Base-by-base conservation (phyloP, 2,888 invertebrate species). In the Spodoptera picta region DNA sequence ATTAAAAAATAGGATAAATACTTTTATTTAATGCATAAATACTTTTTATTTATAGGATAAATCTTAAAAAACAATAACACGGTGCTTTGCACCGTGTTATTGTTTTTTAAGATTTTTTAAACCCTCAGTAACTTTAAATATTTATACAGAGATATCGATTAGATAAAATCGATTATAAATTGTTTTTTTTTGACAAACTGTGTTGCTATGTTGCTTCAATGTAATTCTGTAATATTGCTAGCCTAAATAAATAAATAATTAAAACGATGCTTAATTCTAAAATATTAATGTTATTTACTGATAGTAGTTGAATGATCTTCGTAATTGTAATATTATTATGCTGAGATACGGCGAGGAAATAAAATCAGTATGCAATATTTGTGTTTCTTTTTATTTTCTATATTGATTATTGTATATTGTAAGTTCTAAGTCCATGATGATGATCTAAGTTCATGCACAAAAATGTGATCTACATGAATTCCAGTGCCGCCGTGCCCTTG, bases 211-310 rank as follows among this genome's bases (percentile, higher is more conserved):
- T 88, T 80, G 90, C 87, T 87, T 89, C 77, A 78, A 81, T 86
- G 87, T 87, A 87, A 85, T 86, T 87, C 84, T 87, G 89, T 90
- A 91, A 87, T 87, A 84, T 90, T 89, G 89, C 91, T 92, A 92
- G 91, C 86, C 76, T 91, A 90, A 87, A 84, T 86, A 87, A 87
- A 84, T 83, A 80, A 73, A 50, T 81, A 78, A 77, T 63, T 75
- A 80, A 83, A 84, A 85, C 82, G 68, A 87, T 88, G 91, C 91
- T 92, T 92, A 87, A 86, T 90, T 91, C 87, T 89, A 89, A 89
- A 87, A 90, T 89, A 91, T 93, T 91, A 91, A 93, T 92, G 93
- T 93, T 94, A 92, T 91, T 92, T 92, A 93, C 89, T 91, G 90
- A 92, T 92, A 92, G 92, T 92, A 91, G 93, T 90, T 87, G 86